Base-by-base conservation (phyloP, 2,888 invertebrate species). In the Alloscopus bannaensis region DNA sequence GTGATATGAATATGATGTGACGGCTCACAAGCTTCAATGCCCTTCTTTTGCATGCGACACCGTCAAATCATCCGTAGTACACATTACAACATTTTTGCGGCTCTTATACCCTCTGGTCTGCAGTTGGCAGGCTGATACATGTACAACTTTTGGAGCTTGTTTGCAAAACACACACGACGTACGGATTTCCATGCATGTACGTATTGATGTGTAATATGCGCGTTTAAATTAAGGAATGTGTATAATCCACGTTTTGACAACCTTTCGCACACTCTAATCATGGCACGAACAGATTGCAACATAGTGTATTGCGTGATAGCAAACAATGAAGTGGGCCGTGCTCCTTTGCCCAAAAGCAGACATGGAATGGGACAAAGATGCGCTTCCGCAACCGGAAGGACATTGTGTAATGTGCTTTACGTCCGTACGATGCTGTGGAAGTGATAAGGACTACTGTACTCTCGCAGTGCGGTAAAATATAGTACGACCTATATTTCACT, bases 311-410 rank as follows among this genome's bases (percentile, higher is more conserved):
- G 73, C 57, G 57, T 73, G 65, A 73, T 47, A 42, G 20, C 45
- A 40, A 64, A 42, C 65, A 73, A 73, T 65, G 55, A 65, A 45
- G 36, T 47, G 42, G 60, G 45, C 47, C n/a, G n/a, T 47, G n/a
- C 2, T 18, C 42, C 42, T 1, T 18, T 16, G 42, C 42, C 42
- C 18, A 42, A 16, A 42, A 42, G 13, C 42, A 2, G 3, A 3
- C 18, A 13, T 36, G 36, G 29, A 36, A 36, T 31, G 59, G 20
- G 40, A 40, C 40, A 40, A 62, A 62, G 62, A 52, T 40, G 40
- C 59, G 60, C 66, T 66, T 75, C 75, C 66, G 75, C 59, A 75
- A 60, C 65, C 73, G 75, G 75, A 75, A 75, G 73, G 65, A 36
- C 59, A 55, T 65, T n/a, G n/a, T n/a, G n/a, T n/a, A 57, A 31